phyloP scores from a whole-genome alignment of 2,888 invertebrate species.

The Oscheius sp. region DNA sequence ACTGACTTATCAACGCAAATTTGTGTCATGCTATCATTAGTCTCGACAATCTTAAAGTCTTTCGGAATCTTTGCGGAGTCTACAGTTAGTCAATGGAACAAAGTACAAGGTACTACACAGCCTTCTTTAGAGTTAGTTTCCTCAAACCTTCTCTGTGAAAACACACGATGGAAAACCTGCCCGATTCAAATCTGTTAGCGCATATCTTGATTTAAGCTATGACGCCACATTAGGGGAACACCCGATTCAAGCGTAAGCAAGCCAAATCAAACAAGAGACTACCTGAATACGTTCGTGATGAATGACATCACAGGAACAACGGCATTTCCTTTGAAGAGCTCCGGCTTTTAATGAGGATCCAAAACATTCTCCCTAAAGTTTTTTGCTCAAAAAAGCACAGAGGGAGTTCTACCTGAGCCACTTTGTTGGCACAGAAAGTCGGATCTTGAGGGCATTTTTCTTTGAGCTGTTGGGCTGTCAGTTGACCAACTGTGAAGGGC shows the following conservation, averaged over 20 bases:
- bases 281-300: conserved; percentile 57
- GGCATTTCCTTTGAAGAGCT: conserved; percentile 58
- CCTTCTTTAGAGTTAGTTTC: too few species aligned
- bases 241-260: background rate
- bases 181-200: background rate
- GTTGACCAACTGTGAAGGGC: background rate
- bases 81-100: too few species aligned
- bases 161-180: too few species aligned
- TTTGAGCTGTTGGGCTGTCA: conserved; percentile 39
- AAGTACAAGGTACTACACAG: too few species aligned
- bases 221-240: background rate
- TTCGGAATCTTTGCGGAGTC: too few species aligned
- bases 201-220: background rate
- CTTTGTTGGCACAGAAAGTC: conserved; percentile 57
- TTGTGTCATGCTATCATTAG: too few species aligned
- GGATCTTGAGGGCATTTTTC: conserved; percentile 53
- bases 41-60: too few species aligned
- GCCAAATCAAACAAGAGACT: too few species aligned
- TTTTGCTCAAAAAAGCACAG: background rate
- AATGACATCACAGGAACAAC: conserved; percentile 55
- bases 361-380: conserved; percentile 57
- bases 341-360: conserved; percentile 57
- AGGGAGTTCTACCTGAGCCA: conserved; percentile 37
- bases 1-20: too few species aligned
- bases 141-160: too few species aligned